A percentile compares a stretch with the other conserved stretches of the same genome.
These are phyloP conservation scores for Eptatretus atami DNA, from an alignment of 2,797 vertebrate genomes.

Conservation along the genomic window DNA sequence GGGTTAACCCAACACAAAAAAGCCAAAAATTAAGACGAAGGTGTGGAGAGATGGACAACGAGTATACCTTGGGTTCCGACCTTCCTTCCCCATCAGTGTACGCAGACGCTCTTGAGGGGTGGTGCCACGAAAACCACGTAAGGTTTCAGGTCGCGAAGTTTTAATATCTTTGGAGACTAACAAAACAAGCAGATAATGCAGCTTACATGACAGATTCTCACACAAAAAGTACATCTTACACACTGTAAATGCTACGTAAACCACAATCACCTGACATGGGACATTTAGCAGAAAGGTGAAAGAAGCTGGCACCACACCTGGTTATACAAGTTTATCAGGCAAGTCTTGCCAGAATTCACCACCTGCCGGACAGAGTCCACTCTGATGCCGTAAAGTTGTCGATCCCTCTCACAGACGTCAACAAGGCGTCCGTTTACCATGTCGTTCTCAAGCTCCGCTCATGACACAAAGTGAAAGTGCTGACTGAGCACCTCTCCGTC, in stretches of 20 bases:
- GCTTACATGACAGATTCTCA: neutral
- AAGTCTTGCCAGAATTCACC: conserved; percentile 87
- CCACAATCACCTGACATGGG: neutral
- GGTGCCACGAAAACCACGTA: conserved; percentile 94
- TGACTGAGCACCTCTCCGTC: conserved; percentile 50
- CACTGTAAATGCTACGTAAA: neutral
- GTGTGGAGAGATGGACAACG: too few relatives aligned
- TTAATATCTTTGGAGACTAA: conserved; percentile 56
- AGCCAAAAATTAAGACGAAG: too few relatives aligned
- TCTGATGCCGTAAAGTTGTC: conserved; percentile 76
- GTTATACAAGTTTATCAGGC: conserved; percentile 60
- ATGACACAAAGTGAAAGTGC: conserved; percentile 69
- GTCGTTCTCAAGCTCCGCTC: conserved; percentile 58
- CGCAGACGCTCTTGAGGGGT: conserved; percentile 71
- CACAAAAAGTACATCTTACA: too few relatives aligned
- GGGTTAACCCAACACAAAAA: too few relatives aligned
- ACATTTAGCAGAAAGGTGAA: neutral
- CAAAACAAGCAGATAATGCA: conserved; percentile 7
- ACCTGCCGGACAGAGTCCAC: conserved; percentile 72
- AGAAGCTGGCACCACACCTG: conserved; percentile 23
- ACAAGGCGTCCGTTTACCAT: conserved; percentile 60
- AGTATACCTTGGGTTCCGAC: conserved; percentile 55
- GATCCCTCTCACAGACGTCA: conserved; percentile 77
- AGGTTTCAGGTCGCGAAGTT: conserved; percentile 83
- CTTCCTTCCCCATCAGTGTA: conserved; percentile 60